Evolutionary conservation across 2,888 invertebrate species (phyloP).

Genomic region (Saturnia japonica): DNA sequence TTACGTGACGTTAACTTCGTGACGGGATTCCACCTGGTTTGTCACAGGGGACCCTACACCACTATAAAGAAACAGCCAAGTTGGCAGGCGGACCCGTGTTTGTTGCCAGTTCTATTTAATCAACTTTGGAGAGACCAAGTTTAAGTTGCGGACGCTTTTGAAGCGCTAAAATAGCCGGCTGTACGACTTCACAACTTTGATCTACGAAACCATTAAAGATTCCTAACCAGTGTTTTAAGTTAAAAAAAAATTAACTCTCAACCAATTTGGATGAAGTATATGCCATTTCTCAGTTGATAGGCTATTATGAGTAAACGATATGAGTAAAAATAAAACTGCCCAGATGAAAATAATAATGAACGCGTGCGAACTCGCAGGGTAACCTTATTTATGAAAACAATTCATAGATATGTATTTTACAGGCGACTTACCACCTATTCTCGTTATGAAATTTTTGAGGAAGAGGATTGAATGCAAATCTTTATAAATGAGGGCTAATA

Average conservation of each 20-base stretch:
- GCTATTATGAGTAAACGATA: too few species aligned
- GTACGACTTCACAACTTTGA: conserved; percentile 28
- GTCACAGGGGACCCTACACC: conserved; percentile 42
- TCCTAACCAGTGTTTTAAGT: background rate
- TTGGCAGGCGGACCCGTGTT: conserved; percentile 30
- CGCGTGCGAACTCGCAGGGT: too few species aligned
- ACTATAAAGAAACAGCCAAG: conserved; percentile 40
- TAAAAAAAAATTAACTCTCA: too few species aligned
- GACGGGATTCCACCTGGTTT: conserved; percentile 34
- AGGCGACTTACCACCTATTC: background rate
- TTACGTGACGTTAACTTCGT: conserved; percentile 24
- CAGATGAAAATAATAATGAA: too few species aligned
- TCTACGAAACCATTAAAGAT: conserved; percentile 28
- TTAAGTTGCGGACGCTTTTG: conserved; percentile 19
- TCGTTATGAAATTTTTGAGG: background rate
- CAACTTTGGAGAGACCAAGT: conserved; percentile 35
- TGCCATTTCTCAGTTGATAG: too few species aligned
- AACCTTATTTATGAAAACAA: too few species aligned
- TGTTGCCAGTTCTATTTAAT: conserved; percentile 37
- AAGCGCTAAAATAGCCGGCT: conserved; percentile 20
- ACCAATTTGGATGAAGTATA: too few species aligned
- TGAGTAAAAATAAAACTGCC: too few species aligned
- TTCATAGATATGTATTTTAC: too few species aligned
- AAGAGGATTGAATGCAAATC: background rate
- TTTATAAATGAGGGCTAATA: conserved; percentile 2